phyloP scores from a whole-genome alignment of 2,888 invertebrate species.

The Lacanobia oleracea region DNA sequence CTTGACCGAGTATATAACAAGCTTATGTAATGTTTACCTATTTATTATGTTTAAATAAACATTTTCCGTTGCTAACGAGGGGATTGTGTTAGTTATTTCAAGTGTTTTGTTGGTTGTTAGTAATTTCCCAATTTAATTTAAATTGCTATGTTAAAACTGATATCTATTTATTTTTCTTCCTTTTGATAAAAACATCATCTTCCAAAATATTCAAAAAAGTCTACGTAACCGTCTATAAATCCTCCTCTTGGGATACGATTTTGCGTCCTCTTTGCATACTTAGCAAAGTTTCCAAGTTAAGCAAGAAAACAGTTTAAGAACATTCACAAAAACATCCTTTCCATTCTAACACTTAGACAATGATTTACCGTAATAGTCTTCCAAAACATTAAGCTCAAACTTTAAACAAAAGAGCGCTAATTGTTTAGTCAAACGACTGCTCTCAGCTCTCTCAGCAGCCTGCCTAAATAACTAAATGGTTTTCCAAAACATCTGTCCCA shows the following conservation, averaged over 20 bases:
- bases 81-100: not conserved
- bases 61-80: not conserved
- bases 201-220: not conserved
- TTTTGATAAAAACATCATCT: not conserved
- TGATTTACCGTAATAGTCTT: conserved; percentile 39
- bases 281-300: conserved; percentile 14
- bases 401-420: conserved; percentile 44
- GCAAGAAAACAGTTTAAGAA: conserved; percentile 23
- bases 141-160: not conserved
- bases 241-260: not conserved
- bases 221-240: not conserved
- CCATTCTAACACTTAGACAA: conserved; percentile 28
- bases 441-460: conserved; percentile 14
- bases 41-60: conserved; percentile 25
- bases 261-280: not conserved
- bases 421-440: conserved; percentile 38
- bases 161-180: not conserved
- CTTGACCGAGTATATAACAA: conserved; percentile 49
- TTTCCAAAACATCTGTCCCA: conserved; percentile 33
- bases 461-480: conserved; percentile 8
- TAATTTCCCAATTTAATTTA: not conserved
- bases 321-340: conserved; percentile 38
- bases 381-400: conserved; percentile 38
- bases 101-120: not conserved
- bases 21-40: conserved; percentile 47